These are phyloP conservation scores for Microchrysa polita DNA, from an alignment of 2,888 invertebrate species.

Conservation along the genomic window DNA sequence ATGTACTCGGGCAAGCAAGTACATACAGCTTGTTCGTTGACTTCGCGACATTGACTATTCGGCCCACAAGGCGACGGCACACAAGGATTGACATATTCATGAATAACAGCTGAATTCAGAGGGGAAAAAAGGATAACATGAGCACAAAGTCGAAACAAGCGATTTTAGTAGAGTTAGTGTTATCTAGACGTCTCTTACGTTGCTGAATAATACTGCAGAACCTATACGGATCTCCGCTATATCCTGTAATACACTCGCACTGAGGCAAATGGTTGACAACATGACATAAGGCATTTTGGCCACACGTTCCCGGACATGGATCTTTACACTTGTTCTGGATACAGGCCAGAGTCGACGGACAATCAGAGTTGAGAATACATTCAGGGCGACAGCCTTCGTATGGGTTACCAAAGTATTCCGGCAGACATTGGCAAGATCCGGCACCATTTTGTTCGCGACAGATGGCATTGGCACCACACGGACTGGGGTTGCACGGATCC, in stretches of 20 bases:
- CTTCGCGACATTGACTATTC: slow-evolving; percentile 71
- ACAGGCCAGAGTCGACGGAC: slow-evolving; percentile 76
- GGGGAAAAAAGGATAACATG: background rate
- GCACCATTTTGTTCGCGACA: slow-evolving; percentile 74
- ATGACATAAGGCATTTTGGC: slow-evolving; percentile 76
- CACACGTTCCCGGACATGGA: slow-evolving; percentile 82
- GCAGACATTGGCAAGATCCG: slow-evolving; percentile 76
- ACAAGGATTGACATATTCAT: slow-evolving; percentile 67
- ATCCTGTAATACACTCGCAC: slow-evolving; percentile 75
- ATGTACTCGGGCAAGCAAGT: slow-evolving; percentile 70
- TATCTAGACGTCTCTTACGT: slow-evolving; percentile 64
- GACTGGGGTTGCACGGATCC: slow-evolving; percentile 70
- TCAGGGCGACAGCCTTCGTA: slow-evolving; percentile 80
- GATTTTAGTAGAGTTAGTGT: background rate
- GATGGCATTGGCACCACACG: slow-evolving; percentile 73
- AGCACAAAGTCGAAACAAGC: too few relatives aligned
- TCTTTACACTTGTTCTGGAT: slow-evolving; percentile 79
- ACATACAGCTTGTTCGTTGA: slow-evolving; percentile 71
- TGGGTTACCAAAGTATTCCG: slow-evolving; percentile 73
- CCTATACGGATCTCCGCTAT: slow-evolving; percentile 80
- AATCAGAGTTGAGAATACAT: slow-evolving; percentile 81
- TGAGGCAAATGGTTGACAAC: slow-evolving; percentile 76
- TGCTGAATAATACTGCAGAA: slow-evolving; percentile 68
- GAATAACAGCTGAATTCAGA: slow-evolving; percentile 56
- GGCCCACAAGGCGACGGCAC: slow-evolving; percentile 74